Base-by-base conservation (phyloP, 1,140 invertebrate species). In the Drosophila bifasciata region DNA sequence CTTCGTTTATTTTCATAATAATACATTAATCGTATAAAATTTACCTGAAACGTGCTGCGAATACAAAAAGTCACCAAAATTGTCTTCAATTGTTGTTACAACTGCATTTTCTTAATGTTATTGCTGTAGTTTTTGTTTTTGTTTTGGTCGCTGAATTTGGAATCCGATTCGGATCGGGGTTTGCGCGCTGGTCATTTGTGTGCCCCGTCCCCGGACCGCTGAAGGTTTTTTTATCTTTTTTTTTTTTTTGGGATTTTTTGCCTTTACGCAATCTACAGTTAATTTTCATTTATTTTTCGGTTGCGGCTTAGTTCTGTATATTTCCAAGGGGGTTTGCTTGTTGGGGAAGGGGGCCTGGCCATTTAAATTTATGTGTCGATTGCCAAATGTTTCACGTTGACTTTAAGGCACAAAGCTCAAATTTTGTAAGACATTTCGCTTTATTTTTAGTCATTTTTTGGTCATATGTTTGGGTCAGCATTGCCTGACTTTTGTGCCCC, bases 11-110 rank as follows among this genome's bases (percentile, higher is more conserved):
- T 81, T 81, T 81, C 78, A 81, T 81, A 81, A 81, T 81, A 81
- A 81, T 76, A 81, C 78, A 81, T 81, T 77, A 81, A 81, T 81
- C 78, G 78, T 81, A 81, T 81, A 81, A 81, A 81, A 81, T 83
- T 73, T 83, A 56, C 56, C 59, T 72, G 75, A 39, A 83, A 83
- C 79, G 79, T 83, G 78, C 59, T 44, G 59, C 67, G 78, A 67
- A 83, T 83, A 83, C 78, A 25, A 81, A 45, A 72, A 72, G 57
- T 72, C 67, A 81, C 58, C 40, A 57, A 77, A 68, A 79, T 55
- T 67, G 61, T 75, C 53, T 48, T 60, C 69, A 71, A 56, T 77
- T 78, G 73, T 62, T 68, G 61, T 57, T 61, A 61, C 51, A 53
- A 36, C 57, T 75, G 76, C 56, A 74, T 74, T 69, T 79, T 79